Base-by-base conservation (phyloP, 2,113 vertebrate genomes). In the Pleuronectes platessa region DNA sequence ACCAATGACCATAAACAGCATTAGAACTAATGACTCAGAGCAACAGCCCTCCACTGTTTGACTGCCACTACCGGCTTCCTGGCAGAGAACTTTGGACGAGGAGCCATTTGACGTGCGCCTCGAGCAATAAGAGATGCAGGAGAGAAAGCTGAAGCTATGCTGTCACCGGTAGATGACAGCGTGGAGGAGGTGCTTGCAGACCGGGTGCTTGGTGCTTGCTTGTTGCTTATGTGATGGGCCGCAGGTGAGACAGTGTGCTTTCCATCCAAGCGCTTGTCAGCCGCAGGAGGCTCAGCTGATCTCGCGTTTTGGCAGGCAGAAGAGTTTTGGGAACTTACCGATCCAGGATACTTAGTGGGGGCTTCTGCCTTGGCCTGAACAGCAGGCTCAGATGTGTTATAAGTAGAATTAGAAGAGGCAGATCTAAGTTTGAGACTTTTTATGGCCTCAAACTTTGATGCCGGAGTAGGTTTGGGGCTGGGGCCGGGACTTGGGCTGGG, bases 31-130 rank as follows among this genome's bases (percentile, higher is more conserved):
- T 96, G 93, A 77, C 92, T 92, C 74, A 93, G 89, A 49, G 93
- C 66, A 3, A 97, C 94, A 72, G 96, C 95, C 92, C 93, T 98
- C 98, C 98, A 99, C 90, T 97, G 96, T 96, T 97, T 96, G 71
- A 93, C 89, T 60, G 86, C 76, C 85, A 93, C 92, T 1, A 93
- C 94, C 64, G 95, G 94, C 91, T 96, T 98, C 95, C 96, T 99
- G 71, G 98, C 98, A 70, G 96, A 98, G 92, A 99, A 99, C 80
- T 94, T 99, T 80, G 98, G 98, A 91, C 94, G 94, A 0, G 97
- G 97, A 86, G 97, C 96, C 90, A 96, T 92, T 86, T 95, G 95
- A 83, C 94, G 92, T 68, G 93, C n/a, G 88, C 87, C 74, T 90
- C 88, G 84, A 79, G 94, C 94, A 94, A 95, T 97, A 18, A 95